These are phyloP conservation scores for Patiria pectinifera DNA, from an alignment of 53 echinoderm and acorn worm species.

Conservation along the genomic window DNA sequence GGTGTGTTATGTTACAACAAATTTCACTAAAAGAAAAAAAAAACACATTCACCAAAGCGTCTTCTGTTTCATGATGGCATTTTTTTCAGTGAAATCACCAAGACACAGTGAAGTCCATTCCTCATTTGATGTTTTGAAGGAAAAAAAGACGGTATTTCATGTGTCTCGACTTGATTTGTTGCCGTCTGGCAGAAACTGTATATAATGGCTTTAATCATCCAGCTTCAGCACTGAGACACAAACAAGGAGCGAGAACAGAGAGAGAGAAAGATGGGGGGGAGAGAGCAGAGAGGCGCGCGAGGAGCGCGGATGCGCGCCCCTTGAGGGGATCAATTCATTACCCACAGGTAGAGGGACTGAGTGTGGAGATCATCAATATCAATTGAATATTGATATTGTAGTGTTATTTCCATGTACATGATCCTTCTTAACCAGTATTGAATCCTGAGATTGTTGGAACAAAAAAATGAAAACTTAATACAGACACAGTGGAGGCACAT, in stretches of 20 bases:
- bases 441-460: neutral
- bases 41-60: no score
- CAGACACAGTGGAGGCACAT: no score
- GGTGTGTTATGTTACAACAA: no score
- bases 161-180: neutral
- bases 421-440: neutral
- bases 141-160: no score
- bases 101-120: no score
- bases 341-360: conserved; percentile 10
- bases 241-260: neutral
- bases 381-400: neutral
- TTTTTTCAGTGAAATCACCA: no score
- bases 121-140: no score
- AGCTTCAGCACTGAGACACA: neutral
- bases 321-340: conserved; percentile 28
- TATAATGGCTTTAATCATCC: conserved; percentile 15
- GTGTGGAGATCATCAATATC: neutral
- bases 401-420: neutral
- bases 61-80: no score
- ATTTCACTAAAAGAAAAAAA: no score
- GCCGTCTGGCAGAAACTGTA: conserved; percentile 7
- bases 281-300: neutral
- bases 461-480: no score
- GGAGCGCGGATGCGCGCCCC: conserved; percentile 1
- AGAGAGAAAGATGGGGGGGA: neutral